phyloP scores from a whole-genome alignment of 2,888 invertebrate genomes.

The Phalangium opilio region DNA sequence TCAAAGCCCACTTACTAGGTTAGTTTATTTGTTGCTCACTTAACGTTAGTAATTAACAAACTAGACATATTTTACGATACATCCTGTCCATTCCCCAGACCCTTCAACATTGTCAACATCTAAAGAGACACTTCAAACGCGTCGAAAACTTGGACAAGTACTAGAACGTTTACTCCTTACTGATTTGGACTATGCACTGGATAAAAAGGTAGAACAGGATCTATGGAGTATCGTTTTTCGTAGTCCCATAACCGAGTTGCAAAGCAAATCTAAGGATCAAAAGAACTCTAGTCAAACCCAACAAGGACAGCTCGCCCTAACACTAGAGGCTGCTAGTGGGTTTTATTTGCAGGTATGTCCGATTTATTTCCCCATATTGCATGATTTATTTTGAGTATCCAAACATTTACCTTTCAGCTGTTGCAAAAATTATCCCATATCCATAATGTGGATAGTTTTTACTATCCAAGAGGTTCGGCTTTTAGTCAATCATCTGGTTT shows the following conservation, averaged over 20 bases:
- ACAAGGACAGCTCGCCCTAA: conserved; percentile 60
- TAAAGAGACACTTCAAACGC: conserved; percentile 18
- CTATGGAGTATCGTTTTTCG: conserved; percentile 78
- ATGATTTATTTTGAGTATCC: background rate
- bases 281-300: conserved; percentile 54
- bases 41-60: too few relatives aligned
- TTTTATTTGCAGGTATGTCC: conserved; percentile 49
- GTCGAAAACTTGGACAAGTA: conserved; percentile 38
- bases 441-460: conserved; percentile 64
- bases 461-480: conserved; percentile 38
- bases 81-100: too few relatives aligned
- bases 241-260: conserved; percentile 63
- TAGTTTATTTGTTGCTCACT: too few relatives aligned
- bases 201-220: conserved; percentile 76
- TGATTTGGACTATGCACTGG: conserved; percentile 70
- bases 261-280: conserved; percentile 58
- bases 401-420: conserved; percentile 36
- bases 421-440: conserved; percentile 65
- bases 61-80: too few relatives aligned
- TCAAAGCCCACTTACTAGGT: too few relatives aligned
- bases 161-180: conserved; percentile 57
- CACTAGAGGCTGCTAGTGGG: conserved; percentile 66
- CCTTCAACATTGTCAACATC: too few relatives aligned
- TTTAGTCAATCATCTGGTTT: conserved; percentile 37
- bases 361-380: conserved; percentile 2